Base-by-base conservation (phyloP, 2,113 vertebrate genomes). In the Dermatemys mawii region DNA sequence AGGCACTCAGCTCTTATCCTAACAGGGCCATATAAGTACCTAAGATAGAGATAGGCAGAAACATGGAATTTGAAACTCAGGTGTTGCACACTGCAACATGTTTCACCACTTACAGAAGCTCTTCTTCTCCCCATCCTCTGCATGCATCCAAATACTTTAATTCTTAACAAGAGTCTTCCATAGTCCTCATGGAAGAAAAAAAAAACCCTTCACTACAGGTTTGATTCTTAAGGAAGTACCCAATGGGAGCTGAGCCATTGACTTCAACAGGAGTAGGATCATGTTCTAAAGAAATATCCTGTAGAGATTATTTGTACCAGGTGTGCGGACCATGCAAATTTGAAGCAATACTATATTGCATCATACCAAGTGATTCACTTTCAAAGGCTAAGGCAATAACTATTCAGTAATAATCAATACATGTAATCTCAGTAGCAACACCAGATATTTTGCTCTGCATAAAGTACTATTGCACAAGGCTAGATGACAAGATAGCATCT, bases 21-120 rank as follows among this genome's bases (percentile, higher is more conserved):
- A 75, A 75, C 21, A 75, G 70, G 70, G 22, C 70, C 70, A 75
- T 44, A 44, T 44, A 75, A 41, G 24, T 24, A 44, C 38, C 32
- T 17, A 63, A 17, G 57, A 32, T 14, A 35, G 60, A 63, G 32
- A 35, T n/a, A n/a, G 60, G 60, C 16, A 26, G 14, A 91, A 44
- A 48, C 88, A 85, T 5, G 2, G 0, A 78, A 76, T 11, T 29
- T 38, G 53, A 84, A 88, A 41, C 38, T 11, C 16, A 83, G 44
- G 27, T 53, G 51, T 0, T 0, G 87, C 4, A 86, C 3, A 4
- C 6, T 27, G 27, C 16, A 48, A 55, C 4, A 35, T 4, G 54
- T 78, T 81, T 75, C 63, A 51, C 90, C 32, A 88, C 26, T 44
- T 73, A 67, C 2, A 78, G 41, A 85, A 93, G 22, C 2, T 21